phyloP scores from a whole-genome alignment of 2,797 vertebrate species.

The Meriones psammophilus region DNA sequence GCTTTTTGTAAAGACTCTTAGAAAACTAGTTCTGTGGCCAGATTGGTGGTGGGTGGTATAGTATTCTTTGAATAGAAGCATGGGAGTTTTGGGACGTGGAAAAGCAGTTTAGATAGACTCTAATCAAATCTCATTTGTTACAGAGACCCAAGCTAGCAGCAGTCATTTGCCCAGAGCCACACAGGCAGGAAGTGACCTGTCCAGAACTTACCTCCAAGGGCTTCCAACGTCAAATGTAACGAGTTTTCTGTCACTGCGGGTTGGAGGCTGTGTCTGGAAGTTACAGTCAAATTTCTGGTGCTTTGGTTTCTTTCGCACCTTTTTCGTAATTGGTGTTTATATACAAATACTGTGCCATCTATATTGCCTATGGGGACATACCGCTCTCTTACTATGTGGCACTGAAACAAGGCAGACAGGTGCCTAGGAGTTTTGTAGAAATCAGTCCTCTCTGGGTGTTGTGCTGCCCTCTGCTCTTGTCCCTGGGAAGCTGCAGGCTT shows the following conservation, averaged over 20 bases:
- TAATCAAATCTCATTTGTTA: not conserved
- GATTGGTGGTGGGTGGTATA: not conserved
- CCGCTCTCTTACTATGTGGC: slow-evolving; percentile 59
- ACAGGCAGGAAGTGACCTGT: not conserved
- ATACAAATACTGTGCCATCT: slow-evolving; percentile 50
- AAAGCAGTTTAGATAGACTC: slow-evolving; percentile 34
- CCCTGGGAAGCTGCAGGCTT: slow-evolving; percentile 60
- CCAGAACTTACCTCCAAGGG: not conserved
- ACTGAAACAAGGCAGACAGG: slow-evolving; percentile 53
- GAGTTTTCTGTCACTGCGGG: slow-evolving; percentile 11
- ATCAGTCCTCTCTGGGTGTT: slow-evolving; percentile 75
- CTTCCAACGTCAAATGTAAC: not conserved
- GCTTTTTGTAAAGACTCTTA: not conserved
- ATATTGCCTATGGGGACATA: slow-evolving; percentile 41
- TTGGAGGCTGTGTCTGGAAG: not conserved
- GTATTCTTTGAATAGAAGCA: slow-evolving; percentile 38
- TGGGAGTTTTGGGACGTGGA: not conserved
- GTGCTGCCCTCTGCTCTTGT: slow-evolving; percentile 72
- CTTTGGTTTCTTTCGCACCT: slow-evolving; percentile 36
- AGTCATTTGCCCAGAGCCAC: slow-evolving; percentile 51
- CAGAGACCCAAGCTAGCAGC: slow-evolving; percentile 4
- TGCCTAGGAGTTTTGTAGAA: slow-evolving; percentile 76
- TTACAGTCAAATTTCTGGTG: not conserved
- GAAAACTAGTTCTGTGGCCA: slow-evolving; percentile 42
- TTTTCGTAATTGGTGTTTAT: slow-evolving; percentile 55